Base-by-base conservation (phyloP, 1,140 invertebrate genomes). In the Sminthurinus signatus region DNA sequence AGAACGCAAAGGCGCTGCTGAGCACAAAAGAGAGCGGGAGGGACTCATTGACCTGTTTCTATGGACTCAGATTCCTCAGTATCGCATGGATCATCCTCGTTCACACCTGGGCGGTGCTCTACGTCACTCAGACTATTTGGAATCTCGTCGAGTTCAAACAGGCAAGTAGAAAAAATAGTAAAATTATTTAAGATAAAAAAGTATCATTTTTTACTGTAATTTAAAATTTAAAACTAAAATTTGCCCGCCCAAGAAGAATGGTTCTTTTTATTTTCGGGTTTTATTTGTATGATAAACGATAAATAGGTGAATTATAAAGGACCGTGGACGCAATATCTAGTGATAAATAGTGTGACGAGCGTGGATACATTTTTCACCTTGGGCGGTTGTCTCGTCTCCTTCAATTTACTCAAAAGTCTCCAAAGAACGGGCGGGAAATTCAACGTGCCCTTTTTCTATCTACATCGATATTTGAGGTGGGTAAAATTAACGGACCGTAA, bases 11-110 rank as follows among this genome's bases (percentile, higher is more conserved):
- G 15, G 78, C 78, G 67, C 60, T 78, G 12, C 52, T 79, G 36
- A 72, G 65, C 25, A 75, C 74, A 2, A n/a, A n/a, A n/a, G 70
- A 68, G 17, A 60, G 68, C 8, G 29, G 51, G 5, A 60, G 54
- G 12, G 70, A 67, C 14, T 68, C 64, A 50, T 51, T 75, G 1
- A 54, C 60, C 15, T 74, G 73, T 60, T 28, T 79, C 17, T 73
- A 78, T 60, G 76, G 77, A 10, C 73, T 78, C 27, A 61, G 77
- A 12, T 78, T 80, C 29, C 54, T 81, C 17, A 78, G 76, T 55
- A 80, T 80, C 74, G 72, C 73, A 1, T 82, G 81, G 81, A 78
- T 82, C 12, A 74, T 82, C 23, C 67, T 81, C 1, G 79, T 77
- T 1, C 81, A 82, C 66, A 75, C 76, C 10, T 77, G 52, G 59